Evolutionary conservation across 2,797 vertebrate genomes (phyloP), one percentile per base, ranked within the genome.

Genomic region (Avahi laniger): DNA sequence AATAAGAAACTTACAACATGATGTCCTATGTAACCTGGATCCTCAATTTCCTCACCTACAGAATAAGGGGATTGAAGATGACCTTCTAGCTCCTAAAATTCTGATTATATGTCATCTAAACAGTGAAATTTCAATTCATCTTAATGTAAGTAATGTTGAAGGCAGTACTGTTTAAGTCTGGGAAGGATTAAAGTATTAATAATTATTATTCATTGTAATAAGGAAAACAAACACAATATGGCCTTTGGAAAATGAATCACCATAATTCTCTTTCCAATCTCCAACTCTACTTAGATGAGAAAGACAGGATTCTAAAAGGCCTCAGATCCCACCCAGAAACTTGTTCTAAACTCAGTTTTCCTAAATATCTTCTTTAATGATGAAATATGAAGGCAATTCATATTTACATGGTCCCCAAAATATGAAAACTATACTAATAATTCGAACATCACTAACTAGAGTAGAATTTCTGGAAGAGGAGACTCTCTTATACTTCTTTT

Each of bases 331-430:
- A 95, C 7, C 17, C 4, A 67, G 88, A 86, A 70, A 52, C 33
- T 73, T 95, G 24, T 52, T 80, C 63, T 67, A 89, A 92, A 93
- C 24, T 38, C 33, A 48, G 26, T 46, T 57, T 50, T 70, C 72
- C 46, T 92, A 84, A 84, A 38, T 95, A 78, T 57, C 50, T 46
- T 82, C 65, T 61, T 61, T 67, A 75, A 82, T 83, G 17, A 83
- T 54, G 24, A 93, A 84, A 50, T 43, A 93, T 72, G 46, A 82
- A 81, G 24, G 43, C 17, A 93, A 81, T 93, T 93, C 78, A 88
- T 54, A 76, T 75, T 83, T 93, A 26, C 46, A 94, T 2, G 4
- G 20, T 70, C 46, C 52, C 87, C 33, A 93, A 94, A 92, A 92
- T 52, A 87, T 22, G 35, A 95, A 95, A 91, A 84, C 6, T 65